These are phyloP conservation scores for Oxygymnocypris stewartii DNA, from an alignment of 2,113 vertebrate genomes.

Conservation along the genomic window DNA sequence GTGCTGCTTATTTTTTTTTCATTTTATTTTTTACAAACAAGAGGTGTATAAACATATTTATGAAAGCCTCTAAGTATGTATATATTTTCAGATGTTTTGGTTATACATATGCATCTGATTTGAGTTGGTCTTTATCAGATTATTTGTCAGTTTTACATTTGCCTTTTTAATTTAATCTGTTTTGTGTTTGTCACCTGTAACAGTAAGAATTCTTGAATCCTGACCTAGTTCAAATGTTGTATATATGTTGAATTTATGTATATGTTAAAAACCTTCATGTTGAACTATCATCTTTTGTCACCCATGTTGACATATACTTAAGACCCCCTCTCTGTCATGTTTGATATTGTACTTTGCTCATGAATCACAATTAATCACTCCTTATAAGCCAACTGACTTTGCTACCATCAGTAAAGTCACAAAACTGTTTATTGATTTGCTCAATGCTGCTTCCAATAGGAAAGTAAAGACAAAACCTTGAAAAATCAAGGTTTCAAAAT, in stretches of 20 bases:
- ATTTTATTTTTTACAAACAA: conserved; percentile 40
- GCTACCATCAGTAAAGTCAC: neutral
- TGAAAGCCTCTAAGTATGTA: conserved; percentile 18
- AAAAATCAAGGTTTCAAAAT: neutral
- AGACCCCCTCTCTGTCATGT: neutral
- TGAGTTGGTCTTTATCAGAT: neutral
- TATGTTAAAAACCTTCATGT: conserved; percentile 5
- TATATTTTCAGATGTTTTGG: conserved; percentile 44
- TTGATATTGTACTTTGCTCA: conserved; percentile 16
- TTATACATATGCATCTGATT: conserved; percentile 49
- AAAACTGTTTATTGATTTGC: conserved; percentile 5
- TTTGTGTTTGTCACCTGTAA: conserved; percentile 32
- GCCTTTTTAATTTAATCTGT: conserved; percentile 36
- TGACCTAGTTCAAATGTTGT: conserved; percentile 8
- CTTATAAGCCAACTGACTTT: neutral
- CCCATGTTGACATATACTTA: neutral
- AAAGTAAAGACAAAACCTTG: conserved; percentile 13
- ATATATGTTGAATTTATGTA: conserved; percentile 6
- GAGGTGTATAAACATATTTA: conserved; percentile 17
- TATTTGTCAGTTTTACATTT: conserved; percentile 20
- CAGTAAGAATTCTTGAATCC: neutral
- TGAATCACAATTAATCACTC: neutral
- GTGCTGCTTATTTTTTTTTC: conserved; percentile 44
- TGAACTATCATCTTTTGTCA: conserved; percentile 2
- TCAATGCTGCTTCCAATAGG: conserved; percentile 15